Conservation (phyloP, 2,888 invertebrate species). For the Nephrotoma flavescens region DNA sequence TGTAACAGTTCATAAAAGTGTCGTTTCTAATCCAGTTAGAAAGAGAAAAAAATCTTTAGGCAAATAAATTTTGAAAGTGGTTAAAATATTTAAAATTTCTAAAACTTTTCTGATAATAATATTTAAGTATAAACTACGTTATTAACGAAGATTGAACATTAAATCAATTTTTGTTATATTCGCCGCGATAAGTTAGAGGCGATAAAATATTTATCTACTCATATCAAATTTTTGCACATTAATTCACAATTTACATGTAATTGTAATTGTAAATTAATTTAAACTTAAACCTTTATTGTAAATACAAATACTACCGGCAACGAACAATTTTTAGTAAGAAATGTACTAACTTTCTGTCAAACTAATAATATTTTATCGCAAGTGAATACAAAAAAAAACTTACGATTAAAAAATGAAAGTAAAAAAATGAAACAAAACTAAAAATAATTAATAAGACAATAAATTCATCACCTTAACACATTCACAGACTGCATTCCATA, state of each 20-base stretch:
- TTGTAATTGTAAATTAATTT: too few species aligned
- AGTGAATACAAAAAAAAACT: neutral
- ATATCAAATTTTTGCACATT: neutral
- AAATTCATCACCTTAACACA: constrained; percentile 54
- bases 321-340: neutral
- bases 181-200: neutral
- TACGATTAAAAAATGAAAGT: neutral
- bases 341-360: neutral
- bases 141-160: neutral
- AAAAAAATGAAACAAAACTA: neutral
- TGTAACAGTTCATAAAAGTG: too few species aligned
- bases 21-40: too few species aligned
- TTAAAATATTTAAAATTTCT: too few species aligned
- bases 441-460: neutral
- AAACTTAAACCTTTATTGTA: too few species aligned
- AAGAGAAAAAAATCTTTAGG: too few species aligned
- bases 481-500: constrained; percentile 54
- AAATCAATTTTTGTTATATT: neutral
- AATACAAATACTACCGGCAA: too few species aligned
- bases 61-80: too few species aligned
- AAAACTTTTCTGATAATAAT: too few species aligned
- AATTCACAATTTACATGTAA: too few species aligned
- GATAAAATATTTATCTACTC: neutral
- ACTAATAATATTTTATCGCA: neutral
- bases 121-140: too few species aligned